phyloP scores from a whole-genome alignment of 2,113 vertebrate genomes.

The Sebastes fasciatus region DNA sequence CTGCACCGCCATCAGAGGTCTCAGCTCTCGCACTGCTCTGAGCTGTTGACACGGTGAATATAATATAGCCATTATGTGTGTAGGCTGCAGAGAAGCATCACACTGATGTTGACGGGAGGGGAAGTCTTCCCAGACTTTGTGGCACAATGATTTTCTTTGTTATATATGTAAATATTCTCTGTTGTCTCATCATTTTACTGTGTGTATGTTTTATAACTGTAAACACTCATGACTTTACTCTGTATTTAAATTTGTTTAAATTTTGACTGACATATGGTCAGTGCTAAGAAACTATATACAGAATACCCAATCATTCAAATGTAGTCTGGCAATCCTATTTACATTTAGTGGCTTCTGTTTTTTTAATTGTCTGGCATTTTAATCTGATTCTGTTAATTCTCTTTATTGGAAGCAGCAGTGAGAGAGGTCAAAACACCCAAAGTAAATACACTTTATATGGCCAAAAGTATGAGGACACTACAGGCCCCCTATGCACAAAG shows the following conservation, averaged over 20 bases:
- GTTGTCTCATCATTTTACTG: conserved; percentile 71
- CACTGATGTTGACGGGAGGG: conserved; percentile 33
- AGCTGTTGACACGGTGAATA: conserved; percentile 40
- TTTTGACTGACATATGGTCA: conserved; percentile 35
- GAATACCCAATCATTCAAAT: conserved; percentile 37
- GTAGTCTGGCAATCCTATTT: conserved; percentile 27
- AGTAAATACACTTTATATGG: neutral
- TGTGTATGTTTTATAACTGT: conserved; percentile 78
- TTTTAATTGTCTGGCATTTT: conserved; percentile 33
- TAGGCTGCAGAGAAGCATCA: conserved; percentile 42
- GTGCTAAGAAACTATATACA: conserved; percentile 42
- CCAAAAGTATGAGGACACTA: neutral
- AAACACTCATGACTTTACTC: conserved; percentile 73
- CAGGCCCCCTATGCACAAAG: neutral
- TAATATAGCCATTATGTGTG: conserved; percentile 5
- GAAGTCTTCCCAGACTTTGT: conserved; percentile 32
- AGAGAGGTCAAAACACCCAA: neutral
- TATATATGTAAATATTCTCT: conserved; percentile 79
- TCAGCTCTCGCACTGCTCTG: conserved; percentile 10
- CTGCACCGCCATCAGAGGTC: neutral
- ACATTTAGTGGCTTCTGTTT: conserved; percentile 13
- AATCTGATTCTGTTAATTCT: neutral
- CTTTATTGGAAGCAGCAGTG: neutral
- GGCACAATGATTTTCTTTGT: conserved; percentile 55
- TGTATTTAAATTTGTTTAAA: conserved; percentile 70